Evolutionary conservation across 2,888 invertebrate genomes (phyloP).

Genomic region (Pteria penguin): DNA sequence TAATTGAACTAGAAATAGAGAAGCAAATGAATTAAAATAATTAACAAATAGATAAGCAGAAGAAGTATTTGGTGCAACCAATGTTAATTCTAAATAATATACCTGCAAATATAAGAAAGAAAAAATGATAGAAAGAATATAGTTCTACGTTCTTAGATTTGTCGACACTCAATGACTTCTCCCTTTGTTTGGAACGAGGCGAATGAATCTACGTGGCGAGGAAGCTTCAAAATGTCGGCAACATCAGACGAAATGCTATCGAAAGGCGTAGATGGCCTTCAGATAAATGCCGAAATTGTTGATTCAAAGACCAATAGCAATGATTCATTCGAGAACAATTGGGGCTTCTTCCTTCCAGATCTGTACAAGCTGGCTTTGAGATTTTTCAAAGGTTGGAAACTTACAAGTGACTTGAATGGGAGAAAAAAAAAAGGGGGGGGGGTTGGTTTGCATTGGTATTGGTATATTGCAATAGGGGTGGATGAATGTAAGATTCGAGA

Average conservation of each 20-base stretch:
- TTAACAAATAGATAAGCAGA: too few species aligned
- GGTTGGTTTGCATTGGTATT: neutral
- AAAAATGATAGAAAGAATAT: too few species aligned
- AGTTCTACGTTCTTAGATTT: too few species aligned
- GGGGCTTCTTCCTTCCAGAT: conserved; percentile 84
- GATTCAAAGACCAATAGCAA: neutral
- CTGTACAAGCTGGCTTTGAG: conserved; percentile 92
- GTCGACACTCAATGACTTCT: neutral
- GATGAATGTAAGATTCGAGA: too few species aligned
- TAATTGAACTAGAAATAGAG: too few species aligned
- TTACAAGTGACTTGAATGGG: neutral
- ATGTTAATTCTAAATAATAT: too few species aligned
- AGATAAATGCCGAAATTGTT: neutral
- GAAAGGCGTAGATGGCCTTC: neutral
- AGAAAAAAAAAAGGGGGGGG: neutral
- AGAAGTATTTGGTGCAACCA: too few species aligned
- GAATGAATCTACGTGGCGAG: neutral
- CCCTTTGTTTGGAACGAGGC: neutral
- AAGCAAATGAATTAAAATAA: too few species aligned
- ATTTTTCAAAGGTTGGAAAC: conserved; percentile 93
- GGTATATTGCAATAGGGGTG: neutral
- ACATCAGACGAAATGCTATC: neutral
- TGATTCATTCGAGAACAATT: conserved; percentile 59
- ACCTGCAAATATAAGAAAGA: too few species aligned
- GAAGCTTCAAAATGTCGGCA: neutral